These are phyloP conservation scores for Plodia interpunctella DNA, from an alignment of 1,140 invertebrate genomes.

Conservation along the genomic window DNA sequence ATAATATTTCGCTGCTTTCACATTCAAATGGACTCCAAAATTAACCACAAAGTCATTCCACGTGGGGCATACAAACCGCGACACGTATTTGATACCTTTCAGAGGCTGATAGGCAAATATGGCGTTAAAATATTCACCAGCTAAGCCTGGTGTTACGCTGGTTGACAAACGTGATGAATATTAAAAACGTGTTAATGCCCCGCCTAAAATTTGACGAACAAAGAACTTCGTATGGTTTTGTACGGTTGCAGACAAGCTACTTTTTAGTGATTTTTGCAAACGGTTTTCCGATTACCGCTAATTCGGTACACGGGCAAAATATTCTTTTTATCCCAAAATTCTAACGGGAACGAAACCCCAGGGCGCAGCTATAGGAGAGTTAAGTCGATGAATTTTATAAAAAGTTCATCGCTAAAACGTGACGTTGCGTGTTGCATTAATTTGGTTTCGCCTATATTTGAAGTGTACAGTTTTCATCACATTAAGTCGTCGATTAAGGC, in stretches of 20 bases:
- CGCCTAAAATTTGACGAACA: slow-evolving; percentile 5
- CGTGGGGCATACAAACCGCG: neutral
- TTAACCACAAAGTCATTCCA: neutral
- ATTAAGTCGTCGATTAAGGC: no score
- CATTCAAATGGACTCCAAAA: neutral
- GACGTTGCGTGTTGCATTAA: no score
- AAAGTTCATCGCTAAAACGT: no score
- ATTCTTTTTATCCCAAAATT: no score
- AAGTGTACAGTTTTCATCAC: no score
- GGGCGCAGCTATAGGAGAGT: no score
- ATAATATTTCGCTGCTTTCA: neutral
- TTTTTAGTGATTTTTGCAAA: neutral
- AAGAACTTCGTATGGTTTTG: neutral
- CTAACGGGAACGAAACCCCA: no score
- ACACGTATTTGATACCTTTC: slow-evolving; percentile 7
- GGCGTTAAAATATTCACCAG: slow-evolving; percentile 5
- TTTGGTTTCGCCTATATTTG: no score
- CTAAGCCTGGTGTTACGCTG: neutral
- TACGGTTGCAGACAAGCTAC: neutral
- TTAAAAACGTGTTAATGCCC: slow-evolving; percentile 6
- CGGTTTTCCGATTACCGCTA: no score
- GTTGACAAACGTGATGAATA: slow-evolving; percentile 7
- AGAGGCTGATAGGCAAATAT: slow-evolving; percentile 2
- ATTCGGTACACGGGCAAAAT: no score
- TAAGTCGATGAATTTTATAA: no score